Conservation (phyloP, 2,888 invertebrate genomes). For the Papilio gigon region DNA sequence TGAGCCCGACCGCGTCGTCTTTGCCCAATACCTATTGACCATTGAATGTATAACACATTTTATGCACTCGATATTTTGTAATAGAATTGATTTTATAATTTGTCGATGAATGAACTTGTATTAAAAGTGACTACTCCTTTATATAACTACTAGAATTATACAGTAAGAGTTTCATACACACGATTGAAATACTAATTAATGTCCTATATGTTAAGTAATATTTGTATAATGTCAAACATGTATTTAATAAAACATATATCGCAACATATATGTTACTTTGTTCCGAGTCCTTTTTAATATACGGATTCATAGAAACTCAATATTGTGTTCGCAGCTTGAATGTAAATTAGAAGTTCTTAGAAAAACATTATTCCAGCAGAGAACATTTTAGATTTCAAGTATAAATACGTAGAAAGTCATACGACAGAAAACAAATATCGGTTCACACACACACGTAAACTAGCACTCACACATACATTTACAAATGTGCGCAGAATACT, state of each 20-base stretch:
- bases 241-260: neutral
- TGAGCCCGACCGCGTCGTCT: constrained; percentile 44
- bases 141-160: no score
- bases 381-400: constrained; percentile 10
- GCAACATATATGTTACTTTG: neutral
- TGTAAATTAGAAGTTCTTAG: constrained; percentile 5
- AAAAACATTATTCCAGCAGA: constrained; percentile 5
- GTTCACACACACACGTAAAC: constrained; percentile 1
- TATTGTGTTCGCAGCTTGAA: neutral
- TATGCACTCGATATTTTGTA: neutral
- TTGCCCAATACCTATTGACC: constrained; percentile 1
- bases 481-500: constrained; percentile 29
- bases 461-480: neutral
- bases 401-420: constrained; percentile 23
- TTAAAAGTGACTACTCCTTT: no score
- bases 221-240: neutral
- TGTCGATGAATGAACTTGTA: neutral
- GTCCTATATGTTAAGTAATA: neutral
- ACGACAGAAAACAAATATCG: constrained; percentile 31
- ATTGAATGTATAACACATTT: neutral
- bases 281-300: neutral
- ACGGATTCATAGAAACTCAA: neutral
- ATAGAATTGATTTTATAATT: neutral
- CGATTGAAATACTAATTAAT: neutral
- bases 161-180: no score